Base-by-base conservation (phyloP, 1,140 invertebrate genomes). In the Caenorhabditis elegans region DNA sequence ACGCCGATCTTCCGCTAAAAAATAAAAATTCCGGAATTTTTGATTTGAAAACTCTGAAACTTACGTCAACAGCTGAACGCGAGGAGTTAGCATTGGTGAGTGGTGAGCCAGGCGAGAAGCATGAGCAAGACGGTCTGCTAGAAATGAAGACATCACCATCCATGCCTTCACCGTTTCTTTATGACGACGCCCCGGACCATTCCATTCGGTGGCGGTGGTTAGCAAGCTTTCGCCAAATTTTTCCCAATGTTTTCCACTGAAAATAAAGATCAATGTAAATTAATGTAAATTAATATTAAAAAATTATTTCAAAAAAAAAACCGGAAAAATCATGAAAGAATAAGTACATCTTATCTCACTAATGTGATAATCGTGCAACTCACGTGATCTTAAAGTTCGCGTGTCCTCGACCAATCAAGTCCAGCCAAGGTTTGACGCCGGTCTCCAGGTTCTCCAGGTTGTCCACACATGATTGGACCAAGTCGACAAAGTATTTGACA, bases 391-490 rank as follows among this genome's bases (percentile, higher is more conserved):
- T 39, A 43, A 86, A 86, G 2, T 86, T 85, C 19, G 78, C 24
- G 51, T 86, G 86, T 26, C 83, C 84, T n/a, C 86, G 79, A 26
- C 86, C 86, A n/a, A 86, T 70, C 26, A 60, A 70, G 34, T 80
- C 86, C n/a, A 86, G 65, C 84, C 81, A 86, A n/a, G 85, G 81
- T 46, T 81, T 49, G 49, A 86, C 39, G 4, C 84, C 86, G 0
- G n/a, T 48, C 10, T 87, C 84, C 83, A 86, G 49, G 48, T 86
- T 82, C n/a, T 78, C 55, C 3, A 87, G 39, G 26, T 86, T 86
- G n/a, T 87, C 86, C 1, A 86, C 82, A 26, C 82, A 75, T 8
- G 53, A 82, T 36, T 86, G 86, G n/a, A 86, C 76, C 34, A 86
- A 46, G 17, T 86, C 86, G 31, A 85, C 85, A 75, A 87, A 84